Percentiles rank a stretch among this genome's conserved stretches.
Conservation (phyloP, 1,140 invertebrate species). For the Cydia splendana region DNA sequence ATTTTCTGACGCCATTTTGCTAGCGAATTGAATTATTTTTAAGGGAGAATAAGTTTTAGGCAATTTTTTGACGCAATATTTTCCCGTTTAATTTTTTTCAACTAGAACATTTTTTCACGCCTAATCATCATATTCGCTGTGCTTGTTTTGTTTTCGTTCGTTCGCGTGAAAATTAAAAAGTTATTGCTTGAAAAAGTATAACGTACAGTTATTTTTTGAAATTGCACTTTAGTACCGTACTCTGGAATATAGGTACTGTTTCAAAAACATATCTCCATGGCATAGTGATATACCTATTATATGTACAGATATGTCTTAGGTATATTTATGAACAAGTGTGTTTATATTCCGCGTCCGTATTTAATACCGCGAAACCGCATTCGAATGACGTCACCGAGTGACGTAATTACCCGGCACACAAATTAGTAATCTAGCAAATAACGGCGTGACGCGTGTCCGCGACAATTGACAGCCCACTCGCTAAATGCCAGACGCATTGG, state of each 20-base stretch:
- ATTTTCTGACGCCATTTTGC: neutral
- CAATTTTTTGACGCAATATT: neutral
- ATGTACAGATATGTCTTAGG: no score
- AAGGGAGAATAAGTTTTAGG: neutral
- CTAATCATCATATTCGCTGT: no score
- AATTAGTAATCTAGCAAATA: constrained; percentile 13
- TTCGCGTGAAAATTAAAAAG: no score
- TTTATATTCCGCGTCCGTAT: constrained; percentile 9
- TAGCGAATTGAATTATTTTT: neutral
- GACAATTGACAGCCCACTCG: constrained; percentile 10
- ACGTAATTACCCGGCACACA: constrained; percentile 7
- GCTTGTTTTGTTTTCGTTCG: no score
- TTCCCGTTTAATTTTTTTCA: neutral
- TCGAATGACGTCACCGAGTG: neutral
- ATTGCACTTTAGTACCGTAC: no score
- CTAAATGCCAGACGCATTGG: neutral
- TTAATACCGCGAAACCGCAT: neutral
- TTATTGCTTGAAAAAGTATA: no score
- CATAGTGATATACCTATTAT: no score
- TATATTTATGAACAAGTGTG: neutral
- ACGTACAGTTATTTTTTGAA: no score
- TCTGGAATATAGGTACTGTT: no score
- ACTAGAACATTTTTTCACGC: neutral
- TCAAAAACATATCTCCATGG: no score
- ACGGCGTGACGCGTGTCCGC: neutral